Evolutionary conservation across 1,140 invertebrate species (phyloP), one percentile per base, ranked within the genome.

Genomic region (Drosophila paulistorum): DNA sequence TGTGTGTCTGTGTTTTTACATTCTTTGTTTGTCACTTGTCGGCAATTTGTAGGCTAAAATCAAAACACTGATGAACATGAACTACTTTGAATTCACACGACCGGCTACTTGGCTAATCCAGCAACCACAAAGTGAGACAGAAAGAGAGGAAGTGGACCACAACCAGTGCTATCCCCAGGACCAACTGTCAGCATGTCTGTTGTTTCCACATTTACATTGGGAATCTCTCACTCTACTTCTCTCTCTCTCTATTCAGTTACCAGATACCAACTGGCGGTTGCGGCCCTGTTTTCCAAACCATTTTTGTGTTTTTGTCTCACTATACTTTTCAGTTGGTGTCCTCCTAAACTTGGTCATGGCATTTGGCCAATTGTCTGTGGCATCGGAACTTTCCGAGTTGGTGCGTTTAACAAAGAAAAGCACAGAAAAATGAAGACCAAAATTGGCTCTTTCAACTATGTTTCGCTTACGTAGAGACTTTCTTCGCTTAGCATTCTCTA

Each of bases 281-380:
- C 51, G 74, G 68, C 62, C 71, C 74, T 77, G 75, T 68, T 77
- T 77, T 71, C 68, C 70, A 77, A 51, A 77, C 68, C 70, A 77
- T 77, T 77, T 77, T 77, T 71, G 74, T 77, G 62, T 66, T 64
- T 63, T 57, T 51, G 20, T 57, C 17, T 71, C 69, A 70, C 26
- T 68, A 76, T 48, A 48, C 45, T 48, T 48, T 51, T 20, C 45
- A 23, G 45, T 51, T 66, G 60, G 74, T 51, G 42, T 7, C 45
- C 20, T n/a, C 17, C 17, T 39, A 39, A 13, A 23, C 17, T 20
- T 64, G 69, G 73, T 54, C 55, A 65, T 70, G 75, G 75, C 75
- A 77, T 77, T 77, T 77, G 75, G 74, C 75, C 75, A 77, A 77
- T 77, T 76, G 74, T 76, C 73, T 76, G 54, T 60, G 74, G 59